Percentiles rank a stretch among this genome's conserved stretches.
phyloP scores from a whole-genome alignment of 2,888 invertebrate genomes.

The Hemaris fuciformis region DNA sequence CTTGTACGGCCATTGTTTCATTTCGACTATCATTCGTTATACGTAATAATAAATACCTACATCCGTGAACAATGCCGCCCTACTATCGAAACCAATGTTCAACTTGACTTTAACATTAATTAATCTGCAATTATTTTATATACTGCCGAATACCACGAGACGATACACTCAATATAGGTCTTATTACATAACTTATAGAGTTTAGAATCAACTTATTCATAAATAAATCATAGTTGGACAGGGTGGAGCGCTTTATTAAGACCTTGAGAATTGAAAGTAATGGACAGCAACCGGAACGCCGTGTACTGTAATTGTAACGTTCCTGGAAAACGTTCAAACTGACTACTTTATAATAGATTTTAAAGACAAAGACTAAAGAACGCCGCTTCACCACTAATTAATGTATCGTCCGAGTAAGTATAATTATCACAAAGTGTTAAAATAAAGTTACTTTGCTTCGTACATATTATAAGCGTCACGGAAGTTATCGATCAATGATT shows the following conservation, averaged over 20 bases:
- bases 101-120: constrained; percentile 42
- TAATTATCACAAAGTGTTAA: too few species aligned
- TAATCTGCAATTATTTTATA: constrained; percentile 44
- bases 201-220: constrained; percentile 24
- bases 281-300: constrained; percentile 61
- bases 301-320: constrained; percentile 31
- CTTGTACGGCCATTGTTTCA: constrained; percentile 11
- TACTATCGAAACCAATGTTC: constrained; percentile 39
- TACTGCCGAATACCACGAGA: constrained; percentile 25
- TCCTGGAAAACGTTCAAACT: constrained; percentile 37
- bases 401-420: too few species aligned
- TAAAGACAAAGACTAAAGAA: too few species aligned
- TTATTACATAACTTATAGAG: constrained; percentile 25
- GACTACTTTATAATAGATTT: too few species aligned
- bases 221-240: constrained; percentile 16
- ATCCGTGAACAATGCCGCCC: constrained; percentile 35
- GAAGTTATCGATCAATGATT: too few species aligned
- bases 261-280: constrained; percentile 72
- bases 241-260: constrained; percentile 44
- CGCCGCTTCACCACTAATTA: too few species aligned
- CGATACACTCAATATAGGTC: constrained; percentile 18
- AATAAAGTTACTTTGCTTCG: too few species aligned
- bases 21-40: constrained; percentile 19
- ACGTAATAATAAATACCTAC: constrained; percentile 18
- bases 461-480: too few species aligned